These are phyloP conservation scores for Rhopalosiphum maidis DNA, from an alignment of 1,140 invertebrate genomes.

Conservation along the genomic window DNA sequence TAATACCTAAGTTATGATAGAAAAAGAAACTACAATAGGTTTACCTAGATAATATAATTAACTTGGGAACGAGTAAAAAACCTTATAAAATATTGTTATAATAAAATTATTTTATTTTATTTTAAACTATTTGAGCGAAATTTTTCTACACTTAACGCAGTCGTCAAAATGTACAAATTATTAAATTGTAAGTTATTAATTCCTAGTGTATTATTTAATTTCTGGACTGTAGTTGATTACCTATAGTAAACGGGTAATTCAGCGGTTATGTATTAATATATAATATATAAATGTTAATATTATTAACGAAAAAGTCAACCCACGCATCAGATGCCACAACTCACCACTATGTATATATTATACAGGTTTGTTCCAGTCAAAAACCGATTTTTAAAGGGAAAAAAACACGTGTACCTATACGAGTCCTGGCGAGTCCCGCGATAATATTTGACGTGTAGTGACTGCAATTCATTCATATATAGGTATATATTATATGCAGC, in stretches of 20 bases:
- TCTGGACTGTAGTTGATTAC: neutral
- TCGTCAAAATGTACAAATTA: neutral
- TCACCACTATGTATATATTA: neutral
- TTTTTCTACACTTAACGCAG: neutral
- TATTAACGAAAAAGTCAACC: neutral
- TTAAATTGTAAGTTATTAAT: neutral
- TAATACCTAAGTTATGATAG: too few species aligned
- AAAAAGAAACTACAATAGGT: neutral
- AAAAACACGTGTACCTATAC: neutral
- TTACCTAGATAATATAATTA: neutral
- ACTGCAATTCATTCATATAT: neutral
- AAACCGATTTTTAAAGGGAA: neutral
- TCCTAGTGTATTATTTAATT: neutral
- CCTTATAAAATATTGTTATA: neutral
- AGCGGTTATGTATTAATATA: neutral
- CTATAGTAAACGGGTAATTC: neutral
- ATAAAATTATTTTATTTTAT: neutral
- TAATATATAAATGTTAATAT: neutral
- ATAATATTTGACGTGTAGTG: conserved; percentile 14
- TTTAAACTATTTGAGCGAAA: neutral
- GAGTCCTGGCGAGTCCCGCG: neutral
- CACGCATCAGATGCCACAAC: neutral
- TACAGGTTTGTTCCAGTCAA: conserved; percentile 23
- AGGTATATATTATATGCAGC: conserved; percentile 4
- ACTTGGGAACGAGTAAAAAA: neutral